Evolutionary conservation across 1,140 invertebrate species (phyloP), one percentile per base, ranked within the genome.

Genomic region (Drosophila burlai): DNA sequence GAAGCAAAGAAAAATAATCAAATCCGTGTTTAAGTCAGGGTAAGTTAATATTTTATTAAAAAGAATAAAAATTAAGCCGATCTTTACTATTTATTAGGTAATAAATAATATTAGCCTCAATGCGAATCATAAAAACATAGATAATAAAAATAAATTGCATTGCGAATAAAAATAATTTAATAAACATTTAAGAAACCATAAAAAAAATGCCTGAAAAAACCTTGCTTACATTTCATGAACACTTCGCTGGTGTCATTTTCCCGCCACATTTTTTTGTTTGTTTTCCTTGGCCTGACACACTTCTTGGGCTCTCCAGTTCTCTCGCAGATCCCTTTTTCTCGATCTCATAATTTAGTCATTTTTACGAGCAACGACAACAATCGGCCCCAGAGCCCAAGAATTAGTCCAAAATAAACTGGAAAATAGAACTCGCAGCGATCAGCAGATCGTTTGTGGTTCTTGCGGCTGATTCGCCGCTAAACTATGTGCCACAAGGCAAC

Each of bases 401-500:
- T 69, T 64, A 77, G 71, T 52, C 24, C 49, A 63, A 81, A 83
- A 83, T 89, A 87, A 87, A 83, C 84, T 87, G 83, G 80, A 83
- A 72, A 89, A 73, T 59, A 59, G 73, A 73, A 55, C 71, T 45
- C 45, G 59, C 46, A 72, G 46, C 50, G 57, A 71, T 64, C 71
- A 75, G 49, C 76, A 67, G 61, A 67, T 67, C 57, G 45, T 24
- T 57, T 71, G 60, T 47, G 65, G 65, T 50, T 72, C 24, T 43
- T 26, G 60, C 21, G 52, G 73, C 81, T 84, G 73, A 84, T 79
- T 85, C 63, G 83, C 55, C 59, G 54, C 45, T 38, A 61, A 80
- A 73, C 79, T 76, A 85, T 85, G 81, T 83, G 86, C 82, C 82
- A 74, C 67, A 80, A 90, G 86, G 86, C 86, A 89, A 50, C 64